A percentile compares a stretch with the other conserved stretches of the same genome.
Conservation (phyloP, 2,797 vertebrate species). For the Pogonophryne albipinna region DNA sequence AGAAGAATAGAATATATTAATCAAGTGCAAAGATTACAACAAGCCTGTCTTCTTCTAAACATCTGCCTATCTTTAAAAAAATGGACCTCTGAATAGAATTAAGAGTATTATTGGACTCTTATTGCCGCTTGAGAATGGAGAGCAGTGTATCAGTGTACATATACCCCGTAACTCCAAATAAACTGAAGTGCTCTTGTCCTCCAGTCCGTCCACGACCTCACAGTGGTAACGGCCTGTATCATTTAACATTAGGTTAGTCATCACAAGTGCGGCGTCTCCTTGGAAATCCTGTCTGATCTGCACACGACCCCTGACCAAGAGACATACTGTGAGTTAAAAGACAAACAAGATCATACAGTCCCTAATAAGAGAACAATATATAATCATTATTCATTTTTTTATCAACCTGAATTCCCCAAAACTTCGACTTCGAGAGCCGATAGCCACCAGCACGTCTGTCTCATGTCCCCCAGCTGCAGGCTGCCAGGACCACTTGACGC, state of each 20-base stretch:
- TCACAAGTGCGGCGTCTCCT: slow-evolving; percentile 83
- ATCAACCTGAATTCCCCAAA: slow-evolving; percentile 84
- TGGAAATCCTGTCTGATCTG: slow-evolving; percentile 68
- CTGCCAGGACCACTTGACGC: slow-evolving; percentile 91
- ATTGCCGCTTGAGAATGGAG: not conserved
- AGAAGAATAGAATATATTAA: not conserved
- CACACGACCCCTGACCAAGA: slow-evolving; percentile 78
- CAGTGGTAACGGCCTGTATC: slow-evolving; percentile 90
- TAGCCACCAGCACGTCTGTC: slow-evolving; percentile 86
- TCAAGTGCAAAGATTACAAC: not conserved
- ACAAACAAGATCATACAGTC: not conserved
- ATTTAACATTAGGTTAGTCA: slow-evolving; percentile 82
- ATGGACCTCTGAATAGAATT: not conserved
- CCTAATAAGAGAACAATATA: no score
- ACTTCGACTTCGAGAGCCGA: slow-evolving; percentile 77
- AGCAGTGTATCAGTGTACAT: slow-evolving; percentile 3
- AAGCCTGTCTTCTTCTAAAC: not conserved
- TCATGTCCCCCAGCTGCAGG: slow-evolving; percentile 81
- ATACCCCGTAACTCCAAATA: slow-evolving; percentile 88
- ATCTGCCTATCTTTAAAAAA: not conserved
- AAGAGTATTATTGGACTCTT: not conserved
- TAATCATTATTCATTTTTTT: not conserved
- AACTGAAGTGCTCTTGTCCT: slow-evolving; percentile 86
- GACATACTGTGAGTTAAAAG: not conserved
- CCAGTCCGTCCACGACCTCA: slow-evolving; percentile 90